phyloP scores from a whole-genome alignment of 2,888 invertebrate species.

The Eupithecia insigniata region DNA sequence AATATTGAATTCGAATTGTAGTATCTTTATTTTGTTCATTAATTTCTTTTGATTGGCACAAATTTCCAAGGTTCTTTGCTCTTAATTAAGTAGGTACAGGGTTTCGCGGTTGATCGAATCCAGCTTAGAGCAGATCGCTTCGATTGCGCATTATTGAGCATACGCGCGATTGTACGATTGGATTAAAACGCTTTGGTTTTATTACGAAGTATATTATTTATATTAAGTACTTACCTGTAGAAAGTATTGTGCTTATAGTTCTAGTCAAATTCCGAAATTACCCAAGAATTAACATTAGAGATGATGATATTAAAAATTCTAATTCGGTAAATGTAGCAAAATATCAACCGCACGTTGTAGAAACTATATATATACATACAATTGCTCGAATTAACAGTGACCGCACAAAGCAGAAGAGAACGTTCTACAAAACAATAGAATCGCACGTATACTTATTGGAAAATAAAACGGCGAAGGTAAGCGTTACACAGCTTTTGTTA shows the following conservation, averaged over 20 bases:
- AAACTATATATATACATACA: neutral
- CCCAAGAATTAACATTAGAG: no score
- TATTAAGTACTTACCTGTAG: neutral
- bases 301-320: no score
- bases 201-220: neutral
- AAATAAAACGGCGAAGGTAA: slow-evolving; percentile 17
- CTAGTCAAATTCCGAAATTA: no score
- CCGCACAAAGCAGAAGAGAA: neutral
- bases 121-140: slow-evolving; percentile 8
- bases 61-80: slow-evolving; percentile 2
- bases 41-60: neutral
- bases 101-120: slow-evolving; percentile 16
- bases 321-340: no score
- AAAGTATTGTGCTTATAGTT: no score
- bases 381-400: neutral
- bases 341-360: no score
- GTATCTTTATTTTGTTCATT: neutral
- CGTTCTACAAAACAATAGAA: neutral
- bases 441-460: neutral
- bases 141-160: slow-evolving; percentile 13
- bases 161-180: neutral
- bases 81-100: neutral
- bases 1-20: neutral
- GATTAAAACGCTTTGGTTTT: neutral
- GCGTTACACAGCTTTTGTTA: slow-evolving; percentile 26